phyloP scores from a whole-genome alignment of 2,797 vertebrate genomes.

The Gambusia yucatana region DNA sequence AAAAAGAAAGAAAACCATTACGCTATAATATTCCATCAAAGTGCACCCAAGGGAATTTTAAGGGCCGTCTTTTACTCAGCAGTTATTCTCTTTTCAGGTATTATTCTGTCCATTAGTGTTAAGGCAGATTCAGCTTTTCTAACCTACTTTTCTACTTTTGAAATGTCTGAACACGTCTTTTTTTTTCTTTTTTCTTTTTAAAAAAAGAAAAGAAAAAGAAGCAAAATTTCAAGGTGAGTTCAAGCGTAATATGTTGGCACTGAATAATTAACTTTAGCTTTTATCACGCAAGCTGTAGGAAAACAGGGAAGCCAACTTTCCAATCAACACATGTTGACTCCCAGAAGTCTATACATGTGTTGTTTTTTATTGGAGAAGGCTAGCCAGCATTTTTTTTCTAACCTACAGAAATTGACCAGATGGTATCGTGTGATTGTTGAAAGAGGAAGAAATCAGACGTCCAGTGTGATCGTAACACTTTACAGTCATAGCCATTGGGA shows the following conservation, averaged over 20 bases:
- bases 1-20: constrained; percentile 52
- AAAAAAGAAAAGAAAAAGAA: too few species aligned
- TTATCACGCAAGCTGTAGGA: neutral
- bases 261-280: neutral
- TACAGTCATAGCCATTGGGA: neutral
- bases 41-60: constrained; percentile 44
- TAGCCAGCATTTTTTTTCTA: neutral
- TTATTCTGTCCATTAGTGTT: constrained; percentile 27
- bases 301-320: neutral
- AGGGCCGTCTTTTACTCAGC: constrained; percentile 47
- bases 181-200: too few species aligned
- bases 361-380: neutral
- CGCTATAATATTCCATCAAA: constrained; percentile 43
- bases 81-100: constrained; percentile 41
- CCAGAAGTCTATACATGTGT: neutral
- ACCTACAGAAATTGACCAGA: neutral
- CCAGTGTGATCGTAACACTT: neutral
- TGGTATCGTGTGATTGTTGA: neutral
- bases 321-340: neutral
- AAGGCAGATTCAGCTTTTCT: neutral
- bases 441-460: neutral
- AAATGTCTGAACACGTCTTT: neutral
- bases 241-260: neutral
- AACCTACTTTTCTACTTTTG: neutral
- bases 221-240: neutral